Base-by-base conservation (phyloP, 2,888 invertebrate species). In the Epirrita christyi region DNA sequence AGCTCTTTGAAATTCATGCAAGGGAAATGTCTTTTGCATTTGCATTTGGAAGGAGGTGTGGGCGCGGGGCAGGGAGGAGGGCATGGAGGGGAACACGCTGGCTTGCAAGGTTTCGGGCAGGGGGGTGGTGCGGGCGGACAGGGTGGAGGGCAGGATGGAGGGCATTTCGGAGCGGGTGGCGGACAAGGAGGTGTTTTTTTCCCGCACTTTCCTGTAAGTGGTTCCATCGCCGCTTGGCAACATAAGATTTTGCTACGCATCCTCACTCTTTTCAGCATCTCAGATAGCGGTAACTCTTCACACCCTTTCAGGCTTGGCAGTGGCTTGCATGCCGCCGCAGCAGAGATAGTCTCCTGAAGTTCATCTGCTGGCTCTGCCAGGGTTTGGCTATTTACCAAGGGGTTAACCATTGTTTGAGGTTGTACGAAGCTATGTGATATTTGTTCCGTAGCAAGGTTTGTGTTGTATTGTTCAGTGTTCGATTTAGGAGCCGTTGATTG, bases 251-350 rank as follows among this genome's bases (percentile, higher is more conserved):
- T 70, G 46, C 72, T 85, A 1, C 76, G 76, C 36, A 73, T 61
- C 32, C 83, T 72, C 0, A 87, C 81, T 42, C 68, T 70, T 14
- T 52, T 72, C n/a, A 88, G 55, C 32, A 88, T 61, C 53, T 83
- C 76, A 6, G 83, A 76, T 1, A 88, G 70, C 0, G 82, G 56
- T 0, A 81, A 6, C 0, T 70, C 61, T 13, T 63, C 55, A 4
- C 71, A 57, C 10, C 55, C 4, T 21, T 62, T 63, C 0, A 69
- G 7, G 2, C 67, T 58, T 2, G 73, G 72, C 15, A 73, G 0
- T 6, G 67, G 52, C 28, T 48, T 59, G 6, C 61, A 57, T 14
- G 54, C 38, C 0, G 53, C 51, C 11, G 55, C 36, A 0, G 53
- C 51, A 10, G 55, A 27, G 4, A 48, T 8, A 2, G 43, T 15